These are phyloP conservation scores for Myripristis murdjan DNA, from an alignment of 2,797 vertebrate species.

Conservation along the genomic window DNA sequence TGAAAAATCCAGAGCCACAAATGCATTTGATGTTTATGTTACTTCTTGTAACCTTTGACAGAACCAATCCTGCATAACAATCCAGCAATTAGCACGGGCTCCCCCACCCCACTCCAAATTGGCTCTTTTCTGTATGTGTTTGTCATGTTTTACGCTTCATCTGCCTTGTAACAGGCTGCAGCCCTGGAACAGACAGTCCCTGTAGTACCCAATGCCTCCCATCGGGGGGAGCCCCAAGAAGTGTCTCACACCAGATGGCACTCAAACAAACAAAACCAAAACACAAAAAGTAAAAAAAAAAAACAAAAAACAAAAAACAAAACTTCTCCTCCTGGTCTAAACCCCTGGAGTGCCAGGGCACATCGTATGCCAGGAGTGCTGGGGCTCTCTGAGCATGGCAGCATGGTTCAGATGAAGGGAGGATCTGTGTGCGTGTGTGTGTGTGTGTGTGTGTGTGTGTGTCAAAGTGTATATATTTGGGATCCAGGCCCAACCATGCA, in stretches of 20 bases:
- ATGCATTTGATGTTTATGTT: slow-evolving; percentile 15
- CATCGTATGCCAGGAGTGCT: slow-evolving; percentile 53
- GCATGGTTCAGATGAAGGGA: slow-evolving; percentile 18
- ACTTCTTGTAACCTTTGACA: slow-evolving; percentile 20
- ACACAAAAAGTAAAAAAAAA: no score
- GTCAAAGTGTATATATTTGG: slow-evolving; percentile 23
- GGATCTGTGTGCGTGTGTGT: slow-evolving; percentile 4
- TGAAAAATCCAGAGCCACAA: slow-evolving; percentile 24
- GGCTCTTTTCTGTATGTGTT: slow-evolving; percentile 22
- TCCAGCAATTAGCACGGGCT: slow-evolving; percentile 17
- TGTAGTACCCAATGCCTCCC: slow-evolving; percentile 70
- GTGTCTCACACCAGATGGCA: slow-evolving; percentile 78
- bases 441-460: slow-evolving; percentile 12
- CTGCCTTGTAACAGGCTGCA: slow-evolving; percentile 61
- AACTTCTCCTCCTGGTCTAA: slow-evolving; percentile 44
- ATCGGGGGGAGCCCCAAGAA: slow-evolving; percentile 66
- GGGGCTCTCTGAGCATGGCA: slow-evolving; percentile 17
- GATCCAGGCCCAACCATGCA: not conserved
- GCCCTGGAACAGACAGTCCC: slow-evolving; percentile 70
- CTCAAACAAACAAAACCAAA: slow-evolving; percentile 38
- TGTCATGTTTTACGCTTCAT: slow-evolving; percentile 71
- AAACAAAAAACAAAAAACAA: slow-evolving; percentile 53
- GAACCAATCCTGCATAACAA: slow-evolving; percentile 21
- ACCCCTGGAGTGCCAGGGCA: slow-evolving; percentile 63
- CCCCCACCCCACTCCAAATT: slow-evolving; percentile 10